phyloP scores from a whole-genome alignment of 2,888 invertebrate species.

The Hyalella azteca region DNA sequence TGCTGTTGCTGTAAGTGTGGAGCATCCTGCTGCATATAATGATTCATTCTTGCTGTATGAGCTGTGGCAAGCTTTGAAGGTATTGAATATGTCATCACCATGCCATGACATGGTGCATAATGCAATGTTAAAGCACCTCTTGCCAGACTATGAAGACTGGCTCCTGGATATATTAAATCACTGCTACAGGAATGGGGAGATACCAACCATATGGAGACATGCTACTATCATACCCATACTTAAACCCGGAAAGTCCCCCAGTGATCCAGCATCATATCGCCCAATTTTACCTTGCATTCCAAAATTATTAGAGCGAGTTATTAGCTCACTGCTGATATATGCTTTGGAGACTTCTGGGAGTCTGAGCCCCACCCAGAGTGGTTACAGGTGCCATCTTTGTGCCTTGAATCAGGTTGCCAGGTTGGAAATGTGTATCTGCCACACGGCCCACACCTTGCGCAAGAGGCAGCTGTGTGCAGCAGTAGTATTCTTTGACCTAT shows the following conservation, averaged over 20 bases:
- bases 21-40: background rate
- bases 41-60: background rate
- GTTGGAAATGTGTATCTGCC: too few species aligned
- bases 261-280: background rate
- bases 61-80: background rate
- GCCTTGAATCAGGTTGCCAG: slow-evolving; percentile 1
- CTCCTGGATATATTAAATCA: background rate
- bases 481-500: background rate
- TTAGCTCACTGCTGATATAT: background rate
- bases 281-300: background rate
- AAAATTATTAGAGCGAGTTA: background rate
- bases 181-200: background rate
- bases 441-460: too few species aligned
- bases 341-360: background rate
- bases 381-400: background rate
- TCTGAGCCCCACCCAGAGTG: background rate
- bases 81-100: background rate
- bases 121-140: background rate
- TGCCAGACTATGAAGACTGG: background rate
- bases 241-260: background rate
- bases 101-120: background rate
- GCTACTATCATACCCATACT: background rate
- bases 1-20: background rate
- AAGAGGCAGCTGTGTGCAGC: background rate
- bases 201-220: background rate